Base-by-base conservation (phyloP, 2,113 vertebrate species). In the Suncus etruscus region DNA sequence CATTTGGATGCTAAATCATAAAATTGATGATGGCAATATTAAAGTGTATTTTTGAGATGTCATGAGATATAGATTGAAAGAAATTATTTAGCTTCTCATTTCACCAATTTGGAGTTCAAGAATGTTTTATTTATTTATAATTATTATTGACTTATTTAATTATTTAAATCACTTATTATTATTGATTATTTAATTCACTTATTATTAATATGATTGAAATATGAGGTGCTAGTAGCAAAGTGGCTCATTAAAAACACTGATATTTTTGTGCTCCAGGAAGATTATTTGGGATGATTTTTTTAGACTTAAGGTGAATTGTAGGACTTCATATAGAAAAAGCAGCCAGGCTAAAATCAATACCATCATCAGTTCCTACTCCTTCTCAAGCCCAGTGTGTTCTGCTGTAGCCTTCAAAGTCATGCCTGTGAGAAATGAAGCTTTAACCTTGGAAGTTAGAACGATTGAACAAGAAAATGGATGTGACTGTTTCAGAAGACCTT, bases 231-330 rank as follows among this genome's bases (percentile, higher is more conserved):
- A 25, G 8, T 83, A 5, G 0, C 11, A 1, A 9, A 72, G 32
- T 54, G 0, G 63, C 89, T 88, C 20, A 66, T 54, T 77, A 74
- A 32, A 90, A 70, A 39, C 27, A 32, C n/a, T 76, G 11, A 31
- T 83, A 63, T n/a, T 50, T 51, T 77, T 7, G 25, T 91, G 11
- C 78, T 29, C 11, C 77, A 3, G 73, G 51, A 95, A 94, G 45
- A 65, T 58, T 80, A 84, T 11, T 96, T 94, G 95, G 25, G 39
- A 22, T 95, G 29, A 90, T 68, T 79, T 61, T 93, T 20, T 82
- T 61, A 66, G 11, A 24, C 83, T 92, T 90, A 29, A 78, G 90
- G 68, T 81, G 24, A 85, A 74, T 50, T 15, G 16, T 86, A 73
- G 85, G 65, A 45, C 16, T 61, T 39, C 22, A 22, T 32, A 68